These are phyloP conservation scores for Oryzias sinensis DNA, from an alignment of 2,797 vertebrate genomes.

Conservation along the genomic window DNA sequence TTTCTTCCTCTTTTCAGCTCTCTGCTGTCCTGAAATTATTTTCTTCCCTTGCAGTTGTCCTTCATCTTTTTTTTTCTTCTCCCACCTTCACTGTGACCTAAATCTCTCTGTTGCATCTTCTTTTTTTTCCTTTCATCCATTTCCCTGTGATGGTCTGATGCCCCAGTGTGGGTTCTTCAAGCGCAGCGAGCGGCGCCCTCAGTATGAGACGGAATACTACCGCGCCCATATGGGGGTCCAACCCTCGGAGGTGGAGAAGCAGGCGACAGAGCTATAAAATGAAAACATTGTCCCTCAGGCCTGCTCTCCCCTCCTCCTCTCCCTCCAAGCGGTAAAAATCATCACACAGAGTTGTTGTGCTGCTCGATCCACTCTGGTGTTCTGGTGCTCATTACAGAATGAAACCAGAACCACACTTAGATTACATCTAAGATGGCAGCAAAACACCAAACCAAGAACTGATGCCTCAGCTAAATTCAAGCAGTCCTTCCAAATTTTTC, in stretches of 20 bases:
- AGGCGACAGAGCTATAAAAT: conserved; percentile 79
- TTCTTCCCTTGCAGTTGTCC: conserved; percentile 29
- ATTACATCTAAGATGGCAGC: neutral
- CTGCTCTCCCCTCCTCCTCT: conserved; percentile 73
- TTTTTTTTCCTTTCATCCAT: conserved; percentile 5
- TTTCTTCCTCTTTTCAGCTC: conserved; percentile 23
- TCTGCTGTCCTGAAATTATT: conserved; percentile 32
- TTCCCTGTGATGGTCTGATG: conserved; percentile 23
- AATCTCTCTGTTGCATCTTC: conserved; percentile 21
- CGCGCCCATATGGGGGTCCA: conserved; percentile 86
- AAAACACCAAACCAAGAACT: neutral
- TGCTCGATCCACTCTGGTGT: conserved; percentile 26
- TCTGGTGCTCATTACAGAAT: conserved; percentile 47
- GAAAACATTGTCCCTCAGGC: conserved; percentile 54
- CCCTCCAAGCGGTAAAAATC: conserved; percentile 73
- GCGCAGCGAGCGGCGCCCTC: conserved; percentile 76
- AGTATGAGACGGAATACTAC: conserved; percentile 87
- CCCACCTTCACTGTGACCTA: conserved; percentile 15
- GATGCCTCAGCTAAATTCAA: neutral
- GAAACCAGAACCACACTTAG: conserved; percentile 14
- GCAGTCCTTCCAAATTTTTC: neutral
- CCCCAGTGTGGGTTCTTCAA: conserved; percentile 92
- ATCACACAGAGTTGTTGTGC: conserved; percentile 27
- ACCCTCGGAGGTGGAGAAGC: conserved; percentile 86
- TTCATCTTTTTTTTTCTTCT: conserved; percentile 28